These are phyloP conservation scores for Trachelus stipa DNA, from an alignment of 2,888 invertebrate genomes.

Conservation along the genomic window DNA sequence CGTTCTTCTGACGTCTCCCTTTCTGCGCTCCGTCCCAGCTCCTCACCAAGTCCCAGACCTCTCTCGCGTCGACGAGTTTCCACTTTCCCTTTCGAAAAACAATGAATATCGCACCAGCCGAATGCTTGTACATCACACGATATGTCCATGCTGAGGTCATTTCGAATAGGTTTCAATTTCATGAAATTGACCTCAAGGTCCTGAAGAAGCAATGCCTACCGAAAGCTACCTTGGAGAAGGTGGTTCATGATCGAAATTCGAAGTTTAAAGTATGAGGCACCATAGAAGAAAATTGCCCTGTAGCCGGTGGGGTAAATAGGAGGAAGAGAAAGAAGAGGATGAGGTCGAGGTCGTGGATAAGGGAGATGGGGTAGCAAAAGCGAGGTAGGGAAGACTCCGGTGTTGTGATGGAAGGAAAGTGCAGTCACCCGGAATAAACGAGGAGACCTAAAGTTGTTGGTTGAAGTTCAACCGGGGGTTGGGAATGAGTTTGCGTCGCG, in stretches of 20 bases:
- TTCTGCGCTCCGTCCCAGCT: constrained; percentile 41
- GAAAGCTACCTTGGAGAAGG: neutral
- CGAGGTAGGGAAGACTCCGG: constrained; percentile 32
- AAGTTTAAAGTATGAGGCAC: constrained; percentile 15
- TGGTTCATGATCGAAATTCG: neutral
- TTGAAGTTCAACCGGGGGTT: constrained; percentile 61
- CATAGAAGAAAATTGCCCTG: constrained; percentile 59
- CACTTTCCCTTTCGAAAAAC: neutral
- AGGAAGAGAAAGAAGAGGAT: constrained; percentile 5
- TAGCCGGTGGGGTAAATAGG: constrained; percentile 25
- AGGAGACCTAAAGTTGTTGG: constrained; percentile 65
- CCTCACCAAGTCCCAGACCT: neutral
- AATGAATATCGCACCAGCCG: neutral
- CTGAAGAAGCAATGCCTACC: neutral
- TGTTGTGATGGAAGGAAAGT: constrained; percentile 60
- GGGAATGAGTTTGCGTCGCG: constrained; percentile 64
- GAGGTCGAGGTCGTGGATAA: neutral
- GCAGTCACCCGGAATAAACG: constrained; percentile 66
- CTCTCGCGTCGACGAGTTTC: neutral
- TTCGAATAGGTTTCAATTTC: neutral
- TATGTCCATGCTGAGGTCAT: neutral
- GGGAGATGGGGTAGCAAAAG: constrained; percentile 12
- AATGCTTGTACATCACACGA: neutral
- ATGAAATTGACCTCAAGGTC: neutral
- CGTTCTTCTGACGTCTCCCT: constrained; percentile 52